A percentile compares a stretch with the other conserved stretches of the same genome.
Evolutionary conservation across 2,888 invertebrate genomes (phyloP).

Genomic region (Microctonus brassicae): DNA sequence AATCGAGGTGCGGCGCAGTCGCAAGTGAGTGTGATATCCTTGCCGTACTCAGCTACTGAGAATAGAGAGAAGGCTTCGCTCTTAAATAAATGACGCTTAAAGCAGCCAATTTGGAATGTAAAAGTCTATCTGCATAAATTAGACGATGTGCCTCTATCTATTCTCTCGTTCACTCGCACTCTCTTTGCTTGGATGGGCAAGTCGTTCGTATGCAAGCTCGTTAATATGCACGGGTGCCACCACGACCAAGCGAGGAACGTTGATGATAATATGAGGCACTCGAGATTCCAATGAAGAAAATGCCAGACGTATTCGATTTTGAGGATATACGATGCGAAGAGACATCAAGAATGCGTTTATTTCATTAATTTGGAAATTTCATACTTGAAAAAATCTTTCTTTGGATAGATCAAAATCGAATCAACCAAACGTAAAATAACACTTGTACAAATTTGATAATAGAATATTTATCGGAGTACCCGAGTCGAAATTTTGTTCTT

Average conservation of each 20-base stretch:
- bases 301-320: slow-evolving; percentile 12
- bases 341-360: neutral
- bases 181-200: slow-evolving; percentile 28
- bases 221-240: slow-evolving; percentile 33
- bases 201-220: slow-evolving; percentile 37
- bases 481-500: no score
- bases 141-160: slow-evolving; percentile 40
- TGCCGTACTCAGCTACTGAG: neutral
- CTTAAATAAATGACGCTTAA: slow-evolving; percentile 55
- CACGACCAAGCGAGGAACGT: slow-evolving; percentile 11
- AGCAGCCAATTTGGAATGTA: slow-evolving; percentile 57
- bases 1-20: slow-evolving; percentile 54
- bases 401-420: neutral
- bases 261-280: slow-evolving; percentile 7
- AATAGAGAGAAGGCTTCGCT: slow-evolving; percentile 31
- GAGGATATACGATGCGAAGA: neutral
- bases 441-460: neutral
- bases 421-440: neutral
- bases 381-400: neutral
- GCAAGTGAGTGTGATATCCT: neutral
- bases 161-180: slow-evolving; percentile 5
- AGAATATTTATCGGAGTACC: neutral
- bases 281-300: slow-evolving; percentile 22
- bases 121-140: slow-evolving; percentile 62
- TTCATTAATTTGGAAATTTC: neutral